These are phyloP conservation scores for Aphis craccivora DNA, from an alignment of 1,140 invertebrate species.

Conservation along the genomic window DNA sequence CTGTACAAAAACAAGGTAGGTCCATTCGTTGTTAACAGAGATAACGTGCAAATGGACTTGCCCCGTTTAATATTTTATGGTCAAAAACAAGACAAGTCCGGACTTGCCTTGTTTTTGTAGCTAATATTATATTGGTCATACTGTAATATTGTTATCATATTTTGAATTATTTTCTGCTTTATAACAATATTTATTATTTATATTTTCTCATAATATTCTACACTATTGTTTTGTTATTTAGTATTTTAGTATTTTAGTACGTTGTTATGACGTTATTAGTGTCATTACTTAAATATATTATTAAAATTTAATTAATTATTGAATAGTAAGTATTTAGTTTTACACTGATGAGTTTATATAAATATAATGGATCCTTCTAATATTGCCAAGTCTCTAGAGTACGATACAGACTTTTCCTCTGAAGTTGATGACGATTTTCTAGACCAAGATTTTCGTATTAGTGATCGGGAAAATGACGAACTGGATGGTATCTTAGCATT, in stretches of 20 bases:
- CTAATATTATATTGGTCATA: no score
- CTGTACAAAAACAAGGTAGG: background rate
- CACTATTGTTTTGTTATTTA: no score
- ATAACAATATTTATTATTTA: no score
- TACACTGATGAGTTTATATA: background rate
- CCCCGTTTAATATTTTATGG: background rate
- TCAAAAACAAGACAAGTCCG: background rate
- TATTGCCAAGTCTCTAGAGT: background rate
- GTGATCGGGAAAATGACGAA: background rate
- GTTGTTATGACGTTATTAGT: no score
- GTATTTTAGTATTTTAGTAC: no score
- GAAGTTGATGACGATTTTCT: conserved; percentile 23
- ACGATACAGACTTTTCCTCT: background rate
- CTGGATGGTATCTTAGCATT: background rate
- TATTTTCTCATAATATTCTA: no score
- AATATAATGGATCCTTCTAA: background rate
- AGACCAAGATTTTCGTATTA: conserved; percentile 35
- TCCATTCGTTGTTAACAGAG: background rate
- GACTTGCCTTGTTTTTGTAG: no score
- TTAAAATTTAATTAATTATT: no score
- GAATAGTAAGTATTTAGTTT: background rate
- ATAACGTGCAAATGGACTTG: background rate
- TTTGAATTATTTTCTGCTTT: no score
- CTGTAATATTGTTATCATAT: no score
- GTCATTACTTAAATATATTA: no score